A percentile compares a stretch with the other conserved stretches of the same genome.
phyloP scores from a whole-genome alignment of 53 echinoderm and acorn worm genomes.

The Astropecten irregularis region DNA sequence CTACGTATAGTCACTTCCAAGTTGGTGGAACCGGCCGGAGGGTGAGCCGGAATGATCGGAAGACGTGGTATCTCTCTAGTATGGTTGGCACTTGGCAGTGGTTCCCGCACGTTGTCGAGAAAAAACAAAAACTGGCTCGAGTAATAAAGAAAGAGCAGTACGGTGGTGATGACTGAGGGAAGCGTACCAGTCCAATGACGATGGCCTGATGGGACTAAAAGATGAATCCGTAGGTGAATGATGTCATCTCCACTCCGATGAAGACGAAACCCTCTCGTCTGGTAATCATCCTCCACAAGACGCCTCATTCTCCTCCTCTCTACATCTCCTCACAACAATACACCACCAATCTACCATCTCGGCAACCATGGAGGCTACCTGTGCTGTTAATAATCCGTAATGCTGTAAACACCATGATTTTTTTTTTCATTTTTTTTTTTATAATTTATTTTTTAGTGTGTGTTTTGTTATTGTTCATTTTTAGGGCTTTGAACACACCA shows the following conservation, averaged over 20 bases:
- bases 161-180: no score
- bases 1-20: constrained; percentile 7
- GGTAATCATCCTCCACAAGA: no score
- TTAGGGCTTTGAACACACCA: background rate
- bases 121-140: no score
- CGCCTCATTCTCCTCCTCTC: no score
- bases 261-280: no score
- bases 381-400: constrained; percentile 25
- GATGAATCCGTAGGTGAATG: no score
- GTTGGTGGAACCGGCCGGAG: background rate
- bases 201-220: no score
- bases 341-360: background rate
- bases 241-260: no score
- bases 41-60: background rate
- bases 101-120: background rate
- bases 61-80: constrained; percentile 10
- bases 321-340: background rate
- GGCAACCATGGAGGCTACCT: background rate
- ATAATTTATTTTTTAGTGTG: background rate
- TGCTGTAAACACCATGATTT: constrained; percentile 40
- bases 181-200: no score
- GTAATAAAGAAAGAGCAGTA: no score
- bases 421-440: constrained; percentile 12
- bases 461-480: background rate
- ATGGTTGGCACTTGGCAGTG: background rate